Evolutionary conservation across 2,113 vertebrate genomes (phyloP), one percentile per base, ranked within the genome.

Genomic region (Dasyurus viverrinus): DNA sequence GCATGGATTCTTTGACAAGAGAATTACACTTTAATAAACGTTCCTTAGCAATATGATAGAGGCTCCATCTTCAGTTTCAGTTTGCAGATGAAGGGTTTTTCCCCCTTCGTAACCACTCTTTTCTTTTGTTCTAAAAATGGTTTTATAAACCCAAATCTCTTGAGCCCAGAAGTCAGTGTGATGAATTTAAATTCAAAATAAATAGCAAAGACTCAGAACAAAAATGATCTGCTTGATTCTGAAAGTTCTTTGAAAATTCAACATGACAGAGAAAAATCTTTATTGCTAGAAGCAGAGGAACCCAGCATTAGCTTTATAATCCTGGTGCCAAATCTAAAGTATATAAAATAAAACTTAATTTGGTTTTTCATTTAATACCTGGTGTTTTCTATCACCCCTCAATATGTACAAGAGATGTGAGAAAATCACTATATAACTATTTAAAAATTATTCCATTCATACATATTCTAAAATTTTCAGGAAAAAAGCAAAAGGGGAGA

Each of bases 221-320:
- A 97, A 98, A 98, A 53, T 94, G 92, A 97, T 95, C 97, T 98
- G 98, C 98, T 92, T 90, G 95, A 98, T 97, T 98, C 0, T 0
- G 96, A 96, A 97, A 96, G 57, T 92, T 97, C 97, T 98, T 94
- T 96, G 95, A 98, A 98, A 98, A 97, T 98, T 97, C 94, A 97
- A 97, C 93, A 90, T 96, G 97, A 97, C 93, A 98, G 94, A 98
- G 98, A 98, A 98, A 98, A 98, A 97, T 97, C 97, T 98, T 98
- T 96, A 94, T 97, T 98, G 98, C 96, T 96, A 97, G 94, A 96
- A 97, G 89, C 92, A 55, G 68, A 93, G 95, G 91, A 95, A 94
- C 93, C 97, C 93, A 96, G 98, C 98, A 95, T 96, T 96, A 93
- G 95, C 94, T 98, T 95, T 92, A 47, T 93, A 98, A 98, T 97